Conservation (phyloP, 2,797 vertebrate species). For the Crenichthys baileyi region DNA sequence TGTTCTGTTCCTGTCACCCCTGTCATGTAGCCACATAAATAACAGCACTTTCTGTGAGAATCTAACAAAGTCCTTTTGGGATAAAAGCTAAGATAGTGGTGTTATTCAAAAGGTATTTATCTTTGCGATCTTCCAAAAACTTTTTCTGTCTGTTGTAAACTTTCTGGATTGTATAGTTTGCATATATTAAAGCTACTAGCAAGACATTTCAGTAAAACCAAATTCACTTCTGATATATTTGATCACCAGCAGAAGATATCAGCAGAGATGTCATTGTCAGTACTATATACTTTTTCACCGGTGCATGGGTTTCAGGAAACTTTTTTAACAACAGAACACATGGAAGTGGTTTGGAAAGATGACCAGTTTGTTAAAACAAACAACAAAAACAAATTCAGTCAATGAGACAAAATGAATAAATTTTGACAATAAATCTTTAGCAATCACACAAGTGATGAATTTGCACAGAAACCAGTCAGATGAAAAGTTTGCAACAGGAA, state of each 20-base stretch:
- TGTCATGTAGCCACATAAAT: neutral
- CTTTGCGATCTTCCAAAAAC: no score
- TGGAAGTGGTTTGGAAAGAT: neutral
- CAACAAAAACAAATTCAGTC: neutral
- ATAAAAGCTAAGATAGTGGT: neutral
- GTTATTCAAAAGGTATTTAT: neutral
- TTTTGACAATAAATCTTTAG: neutral
- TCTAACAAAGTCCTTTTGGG: neutral
- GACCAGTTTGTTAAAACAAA: no score
- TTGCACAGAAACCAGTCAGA: neutral
- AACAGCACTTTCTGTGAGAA: neutral
- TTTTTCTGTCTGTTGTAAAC: neutral
- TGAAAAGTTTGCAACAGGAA: neutral
- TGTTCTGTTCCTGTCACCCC: slow-evolving; percentile 32
- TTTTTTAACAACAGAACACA: neutral
- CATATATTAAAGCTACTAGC: neutral
- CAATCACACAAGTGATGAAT: neutral
- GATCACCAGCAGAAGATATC: neutral
- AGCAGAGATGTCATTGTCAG: neutral
- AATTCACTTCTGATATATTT: neutral
- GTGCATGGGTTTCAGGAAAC: no score
- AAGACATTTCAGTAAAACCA: neutral
- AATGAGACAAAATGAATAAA: neutral
- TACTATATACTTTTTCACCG: no score
- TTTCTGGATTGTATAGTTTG: neutral